These are phyloP conservation scores for Xanthia togata DNA, from an alignment of 2,888 invertebrate species.

Conservation along the genomic window DNA sequence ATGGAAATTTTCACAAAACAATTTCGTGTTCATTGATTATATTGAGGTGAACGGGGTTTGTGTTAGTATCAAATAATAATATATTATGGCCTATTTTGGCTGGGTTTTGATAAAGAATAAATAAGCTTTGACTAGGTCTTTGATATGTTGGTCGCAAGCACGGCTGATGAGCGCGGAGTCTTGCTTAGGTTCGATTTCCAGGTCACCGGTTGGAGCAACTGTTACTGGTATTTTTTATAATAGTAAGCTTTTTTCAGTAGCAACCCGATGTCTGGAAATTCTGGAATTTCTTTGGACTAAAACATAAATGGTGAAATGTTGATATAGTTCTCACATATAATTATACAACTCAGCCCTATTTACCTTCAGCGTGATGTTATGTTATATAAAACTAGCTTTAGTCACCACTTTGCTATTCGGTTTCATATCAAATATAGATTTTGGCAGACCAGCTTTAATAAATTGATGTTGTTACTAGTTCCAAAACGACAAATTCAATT, in stretches of 20 bases:
- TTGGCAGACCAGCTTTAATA: slow-evolving; percentile 22
- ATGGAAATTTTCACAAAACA: neutral
- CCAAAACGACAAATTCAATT: slow-evolving; percentile 14
- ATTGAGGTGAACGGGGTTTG: neutral
- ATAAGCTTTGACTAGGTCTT: neutral
- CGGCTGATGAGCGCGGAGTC: neutral
- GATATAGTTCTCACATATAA: too few species aligned
- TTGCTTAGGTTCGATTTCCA: neutral
- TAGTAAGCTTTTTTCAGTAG: too few species aligned
- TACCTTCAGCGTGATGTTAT: neutral
- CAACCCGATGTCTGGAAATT: too few species aligned
- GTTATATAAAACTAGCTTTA: neutral
- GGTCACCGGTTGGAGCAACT: neutral
- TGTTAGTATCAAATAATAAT: neutral
- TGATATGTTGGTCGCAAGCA: neutral
- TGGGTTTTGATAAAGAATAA: neutral
- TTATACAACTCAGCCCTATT: neutral
- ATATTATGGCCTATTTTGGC: neutral
- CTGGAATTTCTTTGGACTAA: neutral
- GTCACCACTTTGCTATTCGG: neutral
- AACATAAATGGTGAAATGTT: neutral
- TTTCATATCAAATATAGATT: neutral
- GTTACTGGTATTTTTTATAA: neutral
- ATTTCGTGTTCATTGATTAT: neutral
- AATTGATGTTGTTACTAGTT: slow-evolving; percentile 17